phyloP scores from a whole-genome alignment of 1,140 invertebrate genomes.

The Campoletis sonorensis region DNA sequence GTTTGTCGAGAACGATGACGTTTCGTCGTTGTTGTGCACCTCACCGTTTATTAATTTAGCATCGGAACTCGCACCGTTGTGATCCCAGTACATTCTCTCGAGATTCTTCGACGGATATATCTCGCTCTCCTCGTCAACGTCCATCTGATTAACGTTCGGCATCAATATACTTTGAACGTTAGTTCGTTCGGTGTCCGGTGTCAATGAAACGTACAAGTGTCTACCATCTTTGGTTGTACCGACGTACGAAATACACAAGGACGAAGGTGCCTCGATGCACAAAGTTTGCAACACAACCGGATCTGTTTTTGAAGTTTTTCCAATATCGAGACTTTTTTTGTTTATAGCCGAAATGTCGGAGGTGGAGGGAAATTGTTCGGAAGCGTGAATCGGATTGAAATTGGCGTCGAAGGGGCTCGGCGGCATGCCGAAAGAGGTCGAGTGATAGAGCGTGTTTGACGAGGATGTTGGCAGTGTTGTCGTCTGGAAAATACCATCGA shows the following conservation, averaged over 20 bases:
- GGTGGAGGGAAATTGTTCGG: slow-evolving; percentile 72
- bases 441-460: slow-evolving; percentile 67
- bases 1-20: slow-evolving; percentile 53
- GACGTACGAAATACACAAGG: slow-evolving; percentile 78
- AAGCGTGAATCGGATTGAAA: slow-evolving; percentile 69
- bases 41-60: slow-evolving; percentile 66
- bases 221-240: slow-evolving; percentile 81
- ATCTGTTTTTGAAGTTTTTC: slow-evolving; percentile 66
- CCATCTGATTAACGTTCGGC: slow-evolving; percentile 73
- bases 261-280: slow-evolving; percentile 68
- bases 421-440: slow-evolving; percentile 61
- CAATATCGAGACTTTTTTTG: slow-evolving; percentile 66
- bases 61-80: slow-evolving; percentile 67
- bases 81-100: slow-evolving; percentile 70
- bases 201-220: slow-evolving; percentile 81
- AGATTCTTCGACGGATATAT: slow-evolving; percentile 70
- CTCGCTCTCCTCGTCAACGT: slow-evolving; percentile 74
- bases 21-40: slow-evolving; percentile 59
- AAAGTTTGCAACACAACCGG: slow-evolving; percentile 73
- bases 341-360: slow-evolving; percentile 66
- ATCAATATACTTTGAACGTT: slow-evolving; percentile 51
- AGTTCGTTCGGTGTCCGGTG: slow-evolving; percentile 58
- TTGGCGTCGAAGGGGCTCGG: slow-evolving; percentile 61
- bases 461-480: slow-evolving; percentile 67
- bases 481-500: slow-evolving; percentile 65